A percentile compares a stretch with the other conserved stretches of the same genome.
Evolutionary conservation across 2,888 invertebrate species (phyloP).

Genomic region (Ormyrus nitidulus): DNA sequence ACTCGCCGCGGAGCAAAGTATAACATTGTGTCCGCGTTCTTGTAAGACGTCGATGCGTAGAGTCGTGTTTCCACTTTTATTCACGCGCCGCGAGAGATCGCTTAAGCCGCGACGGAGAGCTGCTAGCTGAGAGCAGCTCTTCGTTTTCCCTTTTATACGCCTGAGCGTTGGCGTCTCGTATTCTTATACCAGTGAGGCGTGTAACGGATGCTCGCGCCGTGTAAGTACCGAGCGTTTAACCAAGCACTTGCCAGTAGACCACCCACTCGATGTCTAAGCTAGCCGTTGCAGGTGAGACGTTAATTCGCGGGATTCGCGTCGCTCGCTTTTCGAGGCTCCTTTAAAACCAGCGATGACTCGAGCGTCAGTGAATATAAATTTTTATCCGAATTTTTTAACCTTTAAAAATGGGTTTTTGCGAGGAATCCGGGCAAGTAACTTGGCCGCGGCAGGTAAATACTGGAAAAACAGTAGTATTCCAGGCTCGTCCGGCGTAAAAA

Average conservation of each 20-base stretch:
- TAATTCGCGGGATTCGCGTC: no score
- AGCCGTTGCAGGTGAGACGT: neutral
- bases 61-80: slow-evolving; percentile 52
- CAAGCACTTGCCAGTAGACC: slow-evolving; percentile 8
- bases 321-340: no score
- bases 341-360: no score
- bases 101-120: slow-evolving; percentile 24
- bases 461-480: neutral
- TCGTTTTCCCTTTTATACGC: slow-evolving; percentile 15
- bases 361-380: no score
- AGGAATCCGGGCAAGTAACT: no score
- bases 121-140: neutral
- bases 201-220: slow-evolving; percentile 8
- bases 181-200: slow-evolving; percentile 1
- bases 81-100: slow-evolving; percentile 22
- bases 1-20: neutral
- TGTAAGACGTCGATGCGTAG: slow-evolving; percentile 44
- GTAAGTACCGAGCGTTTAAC: neutral
- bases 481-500: slow-evolving; percentile 2
- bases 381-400: no score
- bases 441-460: no score
- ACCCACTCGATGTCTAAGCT: slow-evolving; percentile 7
- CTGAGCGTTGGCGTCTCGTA: neutral
- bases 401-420: no score
- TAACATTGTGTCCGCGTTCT: slow-evolving; percentile 24